These are phyloP conservation scores for Nothoprocta pentlandii DNA, from an alignment of 2,113 vertebrate species.

Conservation along the genomic window DNA sequence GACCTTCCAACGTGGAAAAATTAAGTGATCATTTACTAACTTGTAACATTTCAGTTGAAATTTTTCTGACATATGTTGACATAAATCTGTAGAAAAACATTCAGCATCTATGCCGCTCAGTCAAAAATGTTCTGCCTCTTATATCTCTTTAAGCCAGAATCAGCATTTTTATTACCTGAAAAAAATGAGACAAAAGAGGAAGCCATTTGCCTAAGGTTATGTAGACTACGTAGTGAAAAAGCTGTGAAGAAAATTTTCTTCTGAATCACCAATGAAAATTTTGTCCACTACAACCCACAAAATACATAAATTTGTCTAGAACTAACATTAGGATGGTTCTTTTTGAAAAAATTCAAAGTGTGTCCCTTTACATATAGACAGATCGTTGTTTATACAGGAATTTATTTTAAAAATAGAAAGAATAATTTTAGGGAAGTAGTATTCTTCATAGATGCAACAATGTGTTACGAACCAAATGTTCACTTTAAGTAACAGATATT, in stretches of 20 bases:
- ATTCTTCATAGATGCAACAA: not conserved
- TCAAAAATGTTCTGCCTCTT: not conserved
- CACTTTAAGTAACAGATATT: not conserved
- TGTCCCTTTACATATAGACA: not conserved
- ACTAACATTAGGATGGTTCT: not conserved
- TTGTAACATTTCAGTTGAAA: not conserved
- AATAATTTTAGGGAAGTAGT: not conserved
- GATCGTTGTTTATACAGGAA: not conserved
- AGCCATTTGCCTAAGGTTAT: not conserved
- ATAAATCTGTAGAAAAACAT: not conserved
- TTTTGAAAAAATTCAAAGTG: not conserved
- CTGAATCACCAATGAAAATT: not conserved
- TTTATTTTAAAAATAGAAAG: not conserved
- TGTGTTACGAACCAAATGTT: not conserved
- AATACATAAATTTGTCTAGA: not conserved
- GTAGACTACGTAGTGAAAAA: not conserved
- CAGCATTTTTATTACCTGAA: fast-evolving
- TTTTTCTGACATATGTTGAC: not conserved
- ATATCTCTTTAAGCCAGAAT: not conserved
- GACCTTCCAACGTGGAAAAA: not conserved
- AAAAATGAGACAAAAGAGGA: not conserved
- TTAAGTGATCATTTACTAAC: not conserved
- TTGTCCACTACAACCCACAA: not conserved
- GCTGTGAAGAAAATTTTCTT: not conserved
- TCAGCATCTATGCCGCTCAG: not conserved